Conservation (phyloP, 2,113 vertebrate genomes). For the rabbit (Oryctolagus cuniculus) region mOryCun1.1 NC_091433.1:176621501-176622000, state of each 20-base stretch:
- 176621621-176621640: background rate
- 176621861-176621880: constrained; percentile 99
- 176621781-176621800: background rate
- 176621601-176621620: background rate
- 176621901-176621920: constrained; percentile 98
- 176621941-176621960: constrained; percentile 97
- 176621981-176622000: background rate
- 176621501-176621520: background rate
- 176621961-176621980: constrained; percentile 98
- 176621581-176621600: background rate
- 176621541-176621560: background rate
- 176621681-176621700: background rate
- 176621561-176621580: background rate
- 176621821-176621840: background rate
- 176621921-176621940: constrained; percentile 97
- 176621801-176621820: too few species aligned
- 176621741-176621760: background rate
- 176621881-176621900: constrained; percentile 95
- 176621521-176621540: background rate
- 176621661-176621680: background rate
- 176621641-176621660: background rate
- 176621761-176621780: background rate
- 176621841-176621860: constrained; percentile 98
- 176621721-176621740: background rate
- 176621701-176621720: background rate